Conservation (phyloP, 2,113 vertebrate species). For the Cynocephalus volans region DNA sequence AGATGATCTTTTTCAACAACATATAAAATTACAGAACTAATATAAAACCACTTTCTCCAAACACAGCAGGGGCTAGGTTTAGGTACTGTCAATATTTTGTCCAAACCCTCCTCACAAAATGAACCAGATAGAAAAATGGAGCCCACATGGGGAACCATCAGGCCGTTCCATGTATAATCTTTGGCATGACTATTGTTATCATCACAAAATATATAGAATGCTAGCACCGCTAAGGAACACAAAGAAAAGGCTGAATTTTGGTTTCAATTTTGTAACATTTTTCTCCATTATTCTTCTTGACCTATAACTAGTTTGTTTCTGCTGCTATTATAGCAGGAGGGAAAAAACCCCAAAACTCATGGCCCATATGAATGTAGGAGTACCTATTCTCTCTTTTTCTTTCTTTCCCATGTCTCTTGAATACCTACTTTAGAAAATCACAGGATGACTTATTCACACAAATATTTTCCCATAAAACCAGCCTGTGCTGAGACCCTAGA, state of each 20-base stretch:
- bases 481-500: neutral
- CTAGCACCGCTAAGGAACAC: neutral
- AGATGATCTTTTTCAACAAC: neutral
- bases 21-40: constrained; percentile 60
- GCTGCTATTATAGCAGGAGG: neutral
- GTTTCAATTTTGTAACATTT: constrained; percentile 51
- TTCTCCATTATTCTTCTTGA: constrained; percentile 51
- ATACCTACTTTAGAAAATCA: constrained; percentile 53
- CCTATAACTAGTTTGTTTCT: neutral
- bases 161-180: neutral
- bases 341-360: neutral
- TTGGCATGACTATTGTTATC: neutral
- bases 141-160: neutral
- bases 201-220: constrained; percentile 1
- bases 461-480: constrained; percentile 46
- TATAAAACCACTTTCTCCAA: constrained; percentile 33
- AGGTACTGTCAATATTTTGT: constrained; percentile 14
- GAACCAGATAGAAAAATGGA: constrained; percentile 9
- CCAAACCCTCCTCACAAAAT: constrained; percentile 10
- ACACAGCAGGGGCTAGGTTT: neutral
- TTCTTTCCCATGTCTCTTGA: neutral
- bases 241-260: neutral
- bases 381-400: neutral
- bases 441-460: neutral
- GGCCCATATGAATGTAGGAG: neutral